Base-by-base conservation (phyloP, 35 echinoderm and acorn worm genomes). In the Amphiura filiformis region DNA sequence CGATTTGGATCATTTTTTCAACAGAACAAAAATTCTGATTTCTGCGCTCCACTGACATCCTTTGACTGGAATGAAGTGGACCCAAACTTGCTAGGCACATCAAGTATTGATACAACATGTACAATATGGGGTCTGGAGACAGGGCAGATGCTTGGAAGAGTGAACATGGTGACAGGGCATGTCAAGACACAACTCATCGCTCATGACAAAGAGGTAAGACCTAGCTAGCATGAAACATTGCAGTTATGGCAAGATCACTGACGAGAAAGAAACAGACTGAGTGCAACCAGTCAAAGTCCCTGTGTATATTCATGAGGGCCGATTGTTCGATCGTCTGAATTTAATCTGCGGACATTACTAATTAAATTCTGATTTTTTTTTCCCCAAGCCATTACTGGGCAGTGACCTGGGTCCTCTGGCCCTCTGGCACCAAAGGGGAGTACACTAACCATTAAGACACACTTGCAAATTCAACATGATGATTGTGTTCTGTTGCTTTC, bases 51-150 rank as follows among this genome's bases (percentile, higher is more conserved):
- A 9, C 80, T 98, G 78, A 98, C 96, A 36, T 98, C 96, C 14
- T 98, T 98, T 88, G 96, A 98, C 76, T 98, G 96, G 96, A 98
- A 98, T 77, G 96, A 98, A 39, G 96, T 98, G 12, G 96, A 98
- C 76, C 96, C 96, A 20, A 94, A 98, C 38, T 82, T 98, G 0
- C 57, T 98, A 22, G 96, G 96, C 15, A 98, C 96, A 40, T 98
- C 96, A 5, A 98, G 96, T 76, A 98, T 98, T 17, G 96, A 98
- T 56, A 98, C 96, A 1, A 98, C 96, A 14, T 98, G 96, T 76
- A 98, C 96, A 1, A 98, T 98, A n/a, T 98, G 96, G 96, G 96
- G 96, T 13, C 76, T 98, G 47, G 96, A 98, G 84, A 98, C 96
- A 2, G 93, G 96, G 3, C 96, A 98, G 87, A 87, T 98, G 38